Conservation (phyloP, 92 coral and sea anemone genomes). For the Palythoa grandiflora region DNA sequence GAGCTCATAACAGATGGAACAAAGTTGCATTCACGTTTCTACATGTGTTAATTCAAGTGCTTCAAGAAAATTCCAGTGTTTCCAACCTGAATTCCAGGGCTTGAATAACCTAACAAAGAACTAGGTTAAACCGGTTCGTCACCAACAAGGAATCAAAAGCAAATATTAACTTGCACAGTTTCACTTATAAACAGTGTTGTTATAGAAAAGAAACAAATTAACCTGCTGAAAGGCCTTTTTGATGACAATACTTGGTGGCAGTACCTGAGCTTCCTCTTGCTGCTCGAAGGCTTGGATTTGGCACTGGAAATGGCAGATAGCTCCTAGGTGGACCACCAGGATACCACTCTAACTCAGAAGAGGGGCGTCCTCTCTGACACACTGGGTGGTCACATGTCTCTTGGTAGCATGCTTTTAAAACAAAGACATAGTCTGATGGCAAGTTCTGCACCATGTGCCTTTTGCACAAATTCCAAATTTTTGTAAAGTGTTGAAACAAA, state of each 20-base stretch:
- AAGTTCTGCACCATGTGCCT: constrained; percentile 58
- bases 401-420: constrained; percentile 45
- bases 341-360: constrained; percentile 38
- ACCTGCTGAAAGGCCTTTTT: constrained; percentile 37
- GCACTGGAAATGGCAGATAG: constrained; percentile 60
- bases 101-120: constrained; percentile 20
- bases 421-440: constrained; percentile 55
- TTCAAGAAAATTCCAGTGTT: constrained; percentile 28
- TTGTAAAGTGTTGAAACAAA: not conserved
- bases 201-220: constrained; percentile 2
- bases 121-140: constrained; percentile 32
- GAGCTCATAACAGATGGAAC: not conserved
- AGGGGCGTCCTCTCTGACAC: constrained; percentile 42
- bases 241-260: constrained; percentile 45
- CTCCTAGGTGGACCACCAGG: constrained; percentile 66
- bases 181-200: constrained; percentile 11
- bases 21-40: constrained; percentile 12
- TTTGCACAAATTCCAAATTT: constrained; percentile 61
- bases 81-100: constrained; percentile 21
- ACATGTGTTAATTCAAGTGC: constrained; percentile 31
- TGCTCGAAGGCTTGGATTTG: constrained; percentile 48
- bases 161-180: constrained; percentile 19
- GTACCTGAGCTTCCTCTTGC: constrained; percentile 16
- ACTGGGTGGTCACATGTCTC: constrained; percentile 49
- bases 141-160: constrained; percentile 32